Percentiles rank a stretch among this genome's conserved stretches.
phyloP scores from a whole-genome alignment of 2,797 vertebrate species.

The Cygnus olor region DNA sequence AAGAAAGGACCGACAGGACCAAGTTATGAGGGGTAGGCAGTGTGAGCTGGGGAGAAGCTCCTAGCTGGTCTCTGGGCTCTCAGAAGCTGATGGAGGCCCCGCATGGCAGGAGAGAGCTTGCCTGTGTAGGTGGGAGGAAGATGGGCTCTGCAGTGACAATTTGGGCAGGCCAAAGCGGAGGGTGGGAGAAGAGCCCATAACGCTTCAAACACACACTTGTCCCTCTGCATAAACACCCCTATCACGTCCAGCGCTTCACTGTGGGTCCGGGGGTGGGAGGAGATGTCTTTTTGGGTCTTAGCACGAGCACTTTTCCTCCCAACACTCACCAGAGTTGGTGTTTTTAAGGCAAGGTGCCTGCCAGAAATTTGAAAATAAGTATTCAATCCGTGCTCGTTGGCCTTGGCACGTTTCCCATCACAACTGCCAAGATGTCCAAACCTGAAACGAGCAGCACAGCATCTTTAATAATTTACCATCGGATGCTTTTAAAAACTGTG shows the following conservation, averaged over 20 bases:
- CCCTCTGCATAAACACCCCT: background rate
- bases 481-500: constrained; percentile 70
- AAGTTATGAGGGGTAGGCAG: background rate
- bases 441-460: constrained; percentile 43
- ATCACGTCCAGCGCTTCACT: background rate
- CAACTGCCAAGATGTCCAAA: constrained; percentile 72
- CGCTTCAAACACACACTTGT: background rate
- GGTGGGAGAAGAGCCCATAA: background rate
- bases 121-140: background rate
- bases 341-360: constrained; percentile 45
- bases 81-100: background rate
- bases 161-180: background rate
- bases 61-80: background rate
- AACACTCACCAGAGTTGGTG: constrained; percentile 1
- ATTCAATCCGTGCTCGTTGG: constrained; percentile 23
- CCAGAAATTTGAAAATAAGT: constrained; percentile 57
- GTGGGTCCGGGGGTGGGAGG: background rate
- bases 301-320: constrained; percentile 42
- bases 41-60: background rate
- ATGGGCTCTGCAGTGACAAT: background rate
- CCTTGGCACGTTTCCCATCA: constrained; percentile 58
- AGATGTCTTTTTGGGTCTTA: constrained; percentile 10
- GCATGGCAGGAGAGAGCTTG: background rate
- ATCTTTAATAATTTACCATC: constrained; percentile 68
- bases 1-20: background rate